phyloP scores from a whole-genome alignment of 2,113 vertebrate genomes.

The Porphyrio hochstetteri region DNA sequence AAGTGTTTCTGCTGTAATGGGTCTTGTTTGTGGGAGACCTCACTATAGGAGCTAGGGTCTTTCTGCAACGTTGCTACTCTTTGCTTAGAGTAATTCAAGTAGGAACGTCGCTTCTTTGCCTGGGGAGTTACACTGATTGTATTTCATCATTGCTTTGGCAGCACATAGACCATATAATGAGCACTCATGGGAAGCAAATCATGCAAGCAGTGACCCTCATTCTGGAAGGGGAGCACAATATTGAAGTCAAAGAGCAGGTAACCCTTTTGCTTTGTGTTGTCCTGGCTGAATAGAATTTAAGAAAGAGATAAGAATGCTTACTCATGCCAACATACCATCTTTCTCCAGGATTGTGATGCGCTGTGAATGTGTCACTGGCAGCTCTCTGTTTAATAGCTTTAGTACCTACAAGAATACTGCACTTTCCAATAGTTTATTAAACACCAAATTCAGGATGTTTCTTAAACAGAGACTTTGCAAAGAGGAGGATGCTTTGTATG shows the following conservation, averaged over 20 bases:
- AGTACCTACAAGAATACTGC: neutral
- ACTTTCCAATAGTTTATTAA: neutral
- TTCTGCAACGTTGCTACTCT: neutral
- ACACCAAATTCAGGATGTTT: neutral
- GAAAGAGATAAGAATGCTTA: neutral
- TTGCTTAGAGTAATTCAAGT: neutral
- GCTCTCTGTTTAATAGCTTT: neutral
- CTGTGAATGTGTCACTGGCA: neutral
- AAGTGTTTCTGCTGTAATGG: neutral
- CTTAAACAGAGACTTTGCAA: neutral
- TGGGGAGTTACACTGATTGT: slow-evolving; percentile 9
- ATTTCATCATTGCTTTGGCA: slow-evolving; percentile 74
- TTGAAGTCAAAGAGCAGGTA: slow-evolving; percentile 99
- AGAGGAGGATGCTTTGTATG: neutral
- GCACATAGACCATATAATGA: slow-evolving; percentile 99
- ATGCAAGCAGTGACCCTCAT: slow-evolving; percentile 99
- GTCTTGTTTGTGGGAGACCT: neutral
- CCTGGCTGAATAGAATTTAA: neutral
- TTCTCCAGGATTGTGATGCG: neutral
- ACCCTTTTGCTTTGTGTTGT: neutral
- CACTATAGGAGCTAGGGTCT: neutral
- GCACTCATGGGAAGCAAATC: slow-evolving; percentile 96
- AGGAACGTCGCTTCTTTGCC: neutral
- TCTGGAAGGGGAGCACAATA: slow-evolving; percentile 94
- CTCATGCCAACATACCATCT: neutral